Evolutionary conservation across 2,797 vertebrate genomes (phyloP), one percentile per base, ranked within the genome.

Genomic region (Siniperca undulata): DNA sequence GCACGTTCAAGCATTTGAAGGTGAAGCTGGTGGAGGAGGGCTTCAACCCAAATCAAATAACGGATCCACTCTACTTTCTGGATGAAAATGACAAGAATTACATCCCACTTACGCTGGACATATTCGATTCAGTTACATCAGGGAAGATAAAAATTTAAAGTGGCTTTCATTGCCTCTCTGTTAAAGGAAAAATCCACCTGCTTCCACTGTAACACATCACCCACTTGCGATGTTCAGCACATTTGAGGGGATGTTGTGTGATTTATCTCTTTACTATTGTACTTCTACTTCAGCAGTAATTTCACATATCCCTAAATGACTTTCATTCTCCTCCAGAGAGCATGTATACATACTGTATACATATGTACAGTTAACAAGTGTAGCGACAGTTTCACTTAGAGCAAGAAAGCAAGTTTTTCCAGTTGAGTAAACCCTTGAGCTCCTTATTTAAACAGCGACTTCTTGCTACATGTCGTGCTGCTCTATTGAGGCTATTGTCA

Each of bases 1-100:
- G 92, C 78, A 97, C 97, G 5, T 97, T 93, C 86, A 98, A 98
- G 85, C 94, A 96, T 44, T 46, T 91, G 52, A 97, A 98, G 92
- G 78, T 80, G 50, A 95, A 91, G 59, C 90, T 97, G 72, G 81
- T 89, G 50, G 82, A 96, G 48, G 95, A 98, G 66, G 96, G 96
- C 52, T 98, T 97, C 78, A 83, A 97, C 75, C 96, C 95, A 7
- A 56, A 86, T 10, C 20, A 84, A 65, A 84, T 97, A 68, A 91
- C 77, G 10, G 96, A 97, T 34, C 53, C 65, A 0, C 83, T 98
- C 8, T 97, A 96, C 89, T 95, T 97, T 89, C 89, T 97, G 89
- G 94, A 97, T 65, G 94, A 96, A 42, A 91, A 89, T 60, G 87
- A 94, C 50, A 90, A 55, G 19, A 68, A 73, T 2, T 97, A 97